Percentiles rank a stretch among this genome's conserved stretches.
These are phyloP conservation scores for Hirudinaria manillensis DNA, from an alignment of 2,888 invertebrate genomes.

Conservation along the genomic window DNA sequence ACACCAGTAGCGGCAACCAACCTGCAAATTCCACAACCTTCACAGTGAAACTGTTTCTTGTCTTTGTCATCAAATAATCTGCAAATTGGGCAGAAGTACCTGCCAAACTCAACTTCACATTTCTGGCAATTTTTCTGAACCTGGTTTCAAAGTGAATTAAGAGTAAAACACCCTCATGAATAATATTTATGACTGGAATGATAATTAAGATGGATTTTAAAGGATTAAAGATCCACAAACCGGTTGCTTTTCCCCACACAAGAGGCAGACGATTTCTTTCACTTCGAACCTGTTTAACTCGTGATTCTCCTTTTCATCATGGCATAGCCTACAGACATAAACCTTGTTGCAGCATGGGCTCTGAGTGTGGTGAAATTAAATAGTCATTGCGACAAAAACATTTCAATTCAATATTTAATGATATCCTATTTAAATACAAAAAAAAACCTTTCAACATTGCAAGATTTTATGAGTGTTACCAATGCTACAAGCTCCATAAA, in stretches of 20 bases:
- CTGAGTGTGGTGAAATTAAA: slow-evolving; percentile 58
- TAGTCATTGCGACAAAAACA: neutral
- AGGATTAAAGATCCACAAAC: slow-evolving; percentile 39
- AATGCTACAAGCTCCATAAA: neutral
- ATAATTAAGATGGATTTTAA: neutral
- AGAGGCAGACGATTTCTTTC: slow-evolving; percentile 73
- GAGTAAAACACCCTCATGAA: neutral
- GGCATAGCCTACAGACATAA: slow-evolving; percentile 81
- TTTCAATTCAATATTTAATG: neutral
- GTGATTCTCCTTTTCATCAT: slow-evolving; percentile 78
- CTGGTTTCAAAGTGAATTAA: slow-evolving; percentile 11
- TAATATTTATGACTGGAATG: neutral
- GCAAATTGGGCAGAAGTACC: slow-evolving; percentile 81
- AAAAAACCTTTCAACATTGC: neutral
- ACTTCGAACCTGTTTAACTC: slow-evolving; percentile 76
- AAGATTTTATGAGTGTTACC: neutral
- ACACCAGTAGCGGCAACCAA: slow-evolving; percentile 30
- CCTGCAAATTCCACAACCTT: slow-evolving; percentile 81
- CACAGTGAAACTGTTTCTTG: slow-evolving; percentile 82
- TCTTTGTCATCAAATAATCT: slow-evolving; percentile 83
- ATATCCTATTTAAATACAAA: neutral
- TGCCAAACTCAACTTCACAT: slow-evolving; percentile 47
- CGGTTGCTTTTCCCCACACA: slow-evolving; percentile 71
- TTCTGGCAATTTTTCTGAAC: slow-evolving; percentile 30
- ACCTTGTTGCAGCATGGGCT: slow-evolving; percentile 82